Percentiles rank a stretch among this genome's conserved stretches.
Conservation (phyloP, 2,888 invertebrate species). For the Labia minor region DNA sequence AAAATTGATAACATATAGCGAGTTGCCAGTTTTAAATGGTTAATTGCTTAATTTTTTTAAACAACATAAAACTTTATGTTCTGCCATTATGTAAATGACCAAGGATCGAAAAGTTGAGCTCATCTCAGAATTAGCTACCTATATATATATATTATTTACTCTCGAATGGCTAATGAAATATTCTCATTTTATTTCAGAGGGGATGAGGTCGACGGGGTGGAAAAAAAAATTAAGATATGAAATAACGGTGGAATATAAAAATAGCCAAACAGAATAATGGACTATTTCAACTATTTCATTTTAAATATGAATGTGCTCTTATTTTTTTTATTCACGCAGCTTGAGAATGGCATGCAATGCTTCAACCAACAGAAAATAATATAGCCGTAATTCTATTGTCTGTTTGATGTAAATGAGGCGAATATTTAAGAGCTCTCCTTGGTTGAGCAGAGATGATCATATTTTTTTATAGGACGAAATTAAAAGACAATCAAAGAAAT, state of each 20-base stretch:
- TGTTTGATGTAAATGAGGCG: slow-evolving; percentile 13
- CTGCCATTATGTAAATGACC: slow-evolving; percentile 3
- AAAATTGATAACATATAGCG: slow-evolving; percentile 8
- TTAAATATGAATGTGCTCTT: background rate
- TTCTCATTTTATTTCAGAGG: background rate
- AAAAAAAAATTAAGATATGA: background rate
- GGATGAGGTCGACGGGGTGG: background rate
- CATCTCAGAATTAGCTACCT: background rate
- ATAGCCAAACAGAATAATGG: slow-evolving; percentile 2
- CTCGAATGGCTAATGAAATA: slow-evolving; percentile 3
- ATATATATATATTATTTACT: background rate
- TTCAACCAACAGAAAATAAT: background rate
- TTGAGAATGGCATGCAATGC: background rate
- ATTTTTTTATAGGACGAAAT: slow-evolving; percentile 1
- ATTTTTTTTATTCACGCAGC: background rate
- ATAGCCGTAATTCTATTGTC: background rate
- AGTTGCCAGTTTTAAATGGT: slow-evolving; percentile 13
- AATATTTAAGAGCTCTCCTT: slow-evolving; percentile 13
- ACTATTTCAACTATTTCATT: slow-evolving; percentile 7
- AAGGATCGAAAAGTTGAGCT: slow-evolving; percentile 13
- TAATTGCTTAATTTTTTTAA: slow-evolving; percentile 13
- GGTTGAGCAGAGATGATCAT: background rate
- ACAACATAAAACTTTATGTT: slow-evolving; percentile 13
- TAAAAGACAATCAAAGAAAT: slow-evolving; percentile 13
- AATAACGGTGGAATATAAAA: background rate